These are phyloP conservation scores for Leptosomus discolor DNA, from an alignment of 2,113 vertebrate genomes.

Conservation along the genomic window DNA sequence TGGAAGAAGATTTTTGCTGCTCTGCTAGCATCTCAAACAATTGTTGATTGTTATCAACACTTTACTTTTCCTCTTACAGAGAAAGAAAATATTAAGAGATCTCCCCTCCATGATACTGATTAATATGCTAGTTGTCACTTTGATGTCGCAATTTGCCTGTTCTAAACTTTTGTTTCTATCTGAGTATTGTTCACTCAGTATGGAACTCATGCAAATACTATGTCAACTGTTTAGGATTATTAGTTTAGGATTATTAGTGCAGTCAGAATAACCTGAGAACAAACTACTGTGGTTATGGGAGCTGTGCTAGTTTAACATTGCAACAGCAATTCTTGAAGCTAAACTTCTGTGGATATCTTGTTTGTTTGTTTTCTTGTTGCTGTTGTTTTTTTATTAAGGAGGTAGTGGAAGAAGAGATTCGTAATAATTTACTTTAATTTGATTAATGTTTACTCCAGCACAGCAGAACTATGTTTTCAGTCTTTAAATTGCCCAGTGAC, in stretches of 20 bases:
- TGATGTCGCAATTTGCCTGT: not conserved
- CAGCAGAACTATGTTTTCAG: not conserved
- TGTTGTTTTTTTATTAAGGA: not conserved
- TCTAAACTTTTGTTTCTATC: not conserved
- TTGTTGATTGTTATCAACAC: not conserved
- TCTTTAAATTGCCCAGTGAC: not conserved
- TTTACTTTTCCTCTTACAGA: not conserved
- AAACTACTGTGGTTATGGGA: not conserved
- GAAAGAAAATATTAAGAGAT: too few species aligned
- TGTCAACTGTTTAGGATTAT: not conserved
- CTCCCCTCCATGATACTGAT: not conserved
- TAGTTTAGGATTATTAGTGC: not conserved
- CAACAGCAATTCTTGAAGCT: not conserved
- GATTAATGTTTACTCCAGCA: not conserved
- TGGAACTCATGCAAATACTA: not conserved
- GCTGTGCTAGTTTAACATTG: not conserved
- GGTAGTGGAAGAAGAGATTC: not conserved
- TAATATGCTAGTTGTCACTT: not conserved
- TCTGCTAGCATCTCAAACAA: not conserved
- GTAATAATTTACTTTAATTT: not conserved
- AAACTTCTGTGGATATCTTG: too few species aligned
- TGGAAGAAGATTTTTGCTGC: not conserved
- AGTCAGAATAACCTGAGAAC: not conserved
- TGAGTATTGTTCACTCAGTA: not conserved
- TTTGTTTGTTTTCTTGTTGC: not conserved